Base-by-base conservation (phyloP, 2,888 invertebrate genomes). In the Torymus tubicola region DNA sequence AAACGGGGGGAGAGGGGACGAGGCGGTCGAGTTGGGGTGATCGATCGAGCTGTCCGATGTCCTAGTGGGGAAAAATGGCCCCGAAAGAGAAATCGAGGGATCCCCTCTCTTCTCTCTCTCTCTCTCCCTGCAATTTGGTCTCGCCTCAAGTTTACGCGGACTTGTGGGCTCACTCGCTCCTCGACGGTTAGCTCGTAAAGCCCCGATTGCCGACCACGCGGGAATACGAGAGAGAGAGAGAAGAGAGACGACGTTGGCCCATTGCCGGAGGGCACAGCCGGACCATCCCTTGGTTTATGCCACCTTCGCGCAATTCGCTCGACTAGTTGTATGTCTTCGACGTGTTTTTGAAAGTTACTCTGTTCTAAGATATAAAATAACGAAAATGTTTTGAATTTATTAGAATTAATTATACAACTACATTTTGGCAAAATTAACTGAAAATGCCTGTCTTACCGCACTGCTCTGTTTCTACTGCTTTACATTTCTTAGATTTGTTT, bases 141-240 rank as follows among this genome's bases (percentile, higher is more conserved):
- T 58, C 75, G 57, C 64, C n/a, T 50, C 67, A 60, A 74, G 60
- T 76, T 80, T 64, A 80, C 79, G 57, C 57, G 64, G 74, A 78
- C 78, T 78, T 79, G 63, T 73, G 65, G 63, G 71, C 71, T 71
- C 60, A 70, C 58, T 53, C 16, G 42, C 42, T 42, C 50, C 58
- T 71, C 78, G 67, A 72, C 84, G 83, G 81, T 83, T 81, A 82
- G 79, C 71, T 83, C 84, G 71, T 80, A 76, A 78, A 80, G 81
- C 69, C 53, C 68, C 75, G 69, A 75, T 81, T 81, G 67, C 64
- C 75, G 58, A 57, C 58, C 67, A 50, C 74, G 55, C 57, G 50
- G 65, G 71, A 61, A 64, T 60, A 67, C 55, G 57, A 55, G 16
- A 70, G 78, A 72, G 75, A 79, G 72, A 67, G 14, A 69, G 69